A percentile compares a stretch with the other conserved stretches of the same genome.
phyloP scores from a whole-genome alignment of 2,888 invertebrate species.

The Hemaris fuciformis region DNA sequence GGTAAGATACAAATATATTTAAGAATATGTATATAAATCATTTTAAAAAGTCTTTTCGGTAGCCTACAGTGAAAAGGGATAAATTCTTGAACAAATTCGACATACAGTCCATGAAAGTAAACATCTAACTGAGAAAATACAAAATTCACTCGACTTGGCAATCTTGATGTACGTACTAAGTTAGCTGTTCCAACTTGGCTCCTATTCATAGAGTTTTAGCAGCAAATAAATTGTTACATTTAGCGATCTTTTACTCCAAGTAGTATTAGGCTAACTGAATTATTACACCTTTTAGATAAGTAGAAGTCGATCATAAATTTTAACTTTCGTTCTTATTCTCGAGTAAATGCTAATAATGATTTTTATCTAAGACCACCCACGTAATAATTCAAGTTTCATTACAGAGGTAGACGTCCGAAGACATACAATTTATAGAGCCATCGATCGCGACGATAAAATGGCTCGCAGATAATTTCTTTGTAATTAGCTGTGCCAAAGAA shows the following conservation, averaged over 20 bases:
- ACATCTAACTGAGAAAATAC: not conserved
- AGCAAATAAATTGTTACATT: not conserved
- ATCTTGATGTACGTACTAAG: not conserved
- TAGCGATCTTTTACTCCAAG: not conserved
- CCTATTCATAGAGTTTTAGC: not conserved
- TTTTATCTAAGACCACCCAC: conserved; percentile 43
- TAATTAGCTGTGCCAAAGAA: conserved; percentile 59
- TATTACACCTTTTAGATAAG: not conserved
- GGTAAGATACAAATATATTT: conserved; percentile 73
- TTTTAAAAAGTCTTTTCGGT: not conserved
- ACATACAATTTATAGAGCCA: conserved; percentile 64
- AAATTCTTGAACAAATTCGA: not conserved
- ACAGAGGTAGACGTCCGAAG: conserved; percentile 48
- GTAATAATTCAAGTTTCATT: conserved; percentile 42
- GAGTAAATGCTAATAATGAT: conserved; percentile 40
- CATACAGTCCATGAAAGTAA: not conserved
- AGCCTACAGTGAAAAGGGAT: not conserved
- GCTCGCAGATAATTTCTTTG: conserved; percentile 56
- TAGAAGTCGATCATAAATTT: conserved; percentile 15
- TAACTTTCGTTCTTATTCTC: conserved; percentile 20
- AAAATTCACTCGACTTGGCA: not conserved
- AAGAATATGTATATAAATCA: not conserved
- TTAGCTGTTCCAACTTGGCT: not conserved
- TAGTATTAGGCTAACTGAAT: not conserved
- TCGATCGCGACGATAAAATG: conserved; percentile 63